A percentile compares a stretch with the other conserved stretches of the same genome.
These are phyloP conservation scores for Planococcus citri DNA, from an alignment of 1,140 invertebrate genomes.

Conservation along the genomic window DNA sequence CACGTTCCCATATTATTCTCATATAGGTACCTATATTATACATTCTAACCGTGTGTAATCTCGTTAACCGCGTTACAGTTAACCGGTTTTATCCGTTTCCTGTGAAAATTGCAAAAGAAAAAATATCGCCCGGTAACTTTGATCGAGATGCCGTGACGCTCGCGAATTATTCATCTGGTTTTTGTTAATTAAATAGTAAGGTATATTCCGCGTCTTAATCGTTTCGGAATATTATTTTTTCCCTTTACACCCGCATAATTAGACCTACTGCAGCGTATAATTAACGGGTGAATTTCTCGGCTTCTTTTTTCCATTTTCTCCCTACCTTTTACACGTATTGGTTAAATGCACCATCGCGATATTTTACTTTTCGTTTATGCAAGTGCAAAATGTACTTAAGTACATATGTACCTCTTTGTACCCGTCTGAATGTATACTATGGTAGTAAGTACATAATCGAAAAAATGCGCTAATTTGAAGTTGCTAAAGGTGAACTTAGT, in stretches of 20 bases:
- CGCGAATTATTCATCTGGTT: conserved; percentile 6
- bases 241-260: conserved; percentile 6
- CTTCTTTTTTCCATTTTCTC: not conserved
- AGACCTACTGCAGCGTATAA: not conserved
- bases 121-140: not conserved
- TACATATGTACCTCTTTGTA: no score
- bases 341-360: no score
- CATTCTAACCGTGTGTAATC: not conserved
- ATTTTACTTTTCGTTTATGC: no score
- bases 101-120: conserved; percentile 7
- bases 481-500: no score
- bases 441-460: no score
- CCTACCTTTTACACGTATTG: no score
- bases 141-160: conserved; percentile 1
- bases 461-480: no score
- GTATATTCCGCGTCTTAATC: not conserved
- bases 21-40: not conserved
- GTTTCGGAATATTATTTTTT: not conserved
- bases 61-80: conserved; percentile 6
- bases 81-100: conserved; percentile 6
- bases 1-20: conserved; percentile 1
- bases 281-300: not conserved
- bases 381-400: no score
- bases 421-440: no score
- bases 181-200: conserved; percentile 2